Conservation (phyloP, 1,140 invertebrate species). For the Xylocopa sonorina region DNA sequence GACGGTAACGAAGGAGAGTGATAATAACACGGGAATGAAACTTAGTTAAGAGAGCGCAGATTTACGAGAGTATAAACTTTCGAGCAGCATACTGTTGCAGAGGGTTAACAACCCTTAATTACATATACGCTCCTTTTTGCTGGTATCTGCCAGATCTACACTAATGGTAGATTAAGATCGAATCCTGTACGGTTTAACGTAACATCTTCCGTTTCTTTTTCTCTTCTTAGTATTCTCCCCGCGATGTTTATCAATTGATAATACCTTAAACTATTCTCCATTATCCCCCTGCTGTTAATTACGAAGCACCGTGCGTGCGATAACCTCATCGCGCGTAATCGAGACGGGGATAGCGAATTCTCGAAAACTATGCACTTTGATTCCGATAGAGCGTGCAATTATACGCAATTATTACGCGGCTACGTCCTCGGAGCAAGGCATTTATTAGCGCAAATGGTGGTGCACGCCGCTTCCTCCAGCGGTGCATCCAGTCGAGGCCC, state of each 20-base stretch:
- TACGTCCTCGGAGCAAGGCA: slow-evolving; percentile 7
- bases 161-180: background rate
- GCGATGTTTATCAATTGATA: background rate
- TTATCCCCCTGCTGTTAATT: background rate
- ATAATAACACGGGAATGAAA: too few species aligned
- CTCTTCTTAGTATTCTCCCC: background rate
- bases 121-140: background rate
- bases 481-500: slow-evolving; percentile 10
- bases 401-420: slow-evolving; percentile 28
- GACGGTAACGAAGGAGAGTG: too few species aligned
- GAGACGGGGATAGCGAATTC: background rate
- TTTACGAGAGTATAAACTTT: too few species aligned
- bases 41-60: too few species aligned
- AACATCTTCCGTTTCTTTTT: background rate
- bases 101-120: too few species aligned
- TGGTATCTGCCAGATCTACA: background rate
- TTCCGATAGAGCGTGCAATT: slow-evolving; percentile 21
- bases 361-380: slow-evolving; percentile 26
- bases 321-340: background rate
- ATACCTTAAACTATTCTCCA: background rate
- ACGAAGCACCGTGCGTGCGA: background rate
- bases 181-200: background rate
- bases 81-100: too few species aligned
- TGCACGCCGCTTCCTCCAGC: background rate
- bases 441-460: slow-evolving; percentile 36